phyloP scores from a whole-genome alignment of 2,797 vertebrate species.

The Enoplosus armatus region DNA sequence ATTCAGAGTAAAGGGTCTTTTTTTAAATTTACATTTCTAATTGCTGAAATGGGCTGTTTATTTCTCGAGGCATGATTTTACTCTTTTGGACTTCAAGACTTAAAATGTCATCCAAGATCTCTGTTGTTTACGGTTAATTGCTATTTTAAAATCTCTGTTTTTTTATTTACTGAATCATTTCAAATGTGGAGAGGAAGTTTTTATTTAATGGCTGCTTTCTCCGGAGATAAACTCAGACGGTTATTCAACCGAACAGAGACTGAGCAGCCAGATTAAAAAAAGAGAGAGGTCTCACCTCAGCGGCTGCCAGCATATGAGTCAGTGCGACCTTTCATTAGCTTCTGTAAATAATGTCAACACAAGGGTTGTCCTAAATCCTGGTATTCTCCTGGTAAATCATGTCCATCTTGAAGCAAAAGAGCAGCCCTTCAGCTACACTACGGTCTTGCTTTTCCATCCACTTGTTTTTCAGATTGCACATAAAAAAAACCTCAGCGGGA shows the following conservation, averaged over 20 bases:
- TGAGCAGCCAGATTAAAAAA: not conserved
- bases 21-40: conserved; percentile 8
- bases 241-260: conserved; percentile 14
- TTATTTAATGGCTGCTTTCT: too few species aligned
- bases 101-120: not conserved
- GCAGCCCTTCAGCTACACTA: too few species aligned
- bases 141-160: not conserved
- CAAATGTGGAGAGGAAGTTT: too few species aligned
- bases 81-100: conserved; percentile 1
- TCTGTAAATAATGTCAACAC: not conserved
- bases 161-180: not conserved
- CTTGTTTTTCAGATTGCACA: too few species aligned
- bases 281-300: not conserved
- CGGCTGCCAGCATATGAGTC: not conserved
- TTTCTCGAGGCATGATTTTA: conserved; percentile 14
- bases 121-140: not conserved
- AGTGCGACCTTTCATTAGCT: not conserved
- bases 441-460: too few species aligned
- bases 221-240: not conserved
- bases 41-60: conserved; percentile 31
- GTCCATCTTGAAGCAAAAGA: too few species aligned
- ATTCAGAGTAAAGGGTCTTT: not conserved
- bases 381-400: too few species aligned
- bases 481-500: too few species aligned
- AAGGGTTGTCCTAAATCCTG: conserved; percentile 3